Conservation (phyloP, 2,797 vertebrate genomes). For the Pampus argenteus region DNA sequence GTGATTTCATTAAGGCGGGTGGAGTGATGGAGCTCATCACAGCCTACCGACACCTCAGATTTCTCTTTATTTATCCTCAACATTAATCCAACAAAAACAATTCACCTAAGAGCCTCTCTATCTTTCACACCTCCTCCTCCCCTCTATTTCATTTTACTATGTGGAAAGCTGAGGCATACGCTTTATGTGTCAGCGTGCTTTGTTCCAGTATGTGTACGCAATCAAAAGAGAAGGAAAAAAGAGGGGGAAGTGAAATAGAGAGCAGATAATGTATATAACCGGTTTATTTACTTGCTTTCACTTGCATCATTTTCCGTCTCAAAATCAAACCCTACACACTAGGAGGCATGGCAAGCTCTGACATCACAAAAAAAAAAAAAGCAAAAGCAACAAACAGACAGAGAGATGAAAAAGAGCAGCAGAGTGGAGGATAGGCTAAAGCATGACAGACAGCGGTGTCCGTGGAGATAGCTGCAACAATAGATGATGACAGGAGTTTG, state of each 20-base stretch:
- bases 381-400: conserved; percentile 6
- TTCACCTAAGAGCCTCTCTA: conserved; percentile 73
- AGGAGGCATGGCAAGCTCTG: conserved; percentile 30
- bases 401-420: conserved; percentile 26
- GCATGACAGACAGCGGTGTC: conserved; percentile 30
- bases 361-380: conserved; percentile 45
- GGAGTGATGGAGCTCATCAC: conserved; percentile 73
- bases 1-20: conserved; percentile 68
- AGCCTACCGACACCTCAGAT: conserved; percentile 54
- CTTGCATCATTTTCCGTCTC: conserved; percentile 55
- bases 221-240: conserved; percentile 36
- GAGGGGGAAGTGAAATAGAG: conserved; percentile 42
- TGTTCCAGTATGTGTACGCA: conserved; percentile 37
- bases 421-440: conserved; percentile 28
- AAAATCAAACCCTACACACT: conserved; percentile 43
- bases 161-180: conserved; percentile 36
- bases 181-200: conserved; percentile 37
- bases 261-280: conserved; percentile 60
- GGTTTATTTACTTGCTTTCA: conserved; percentile 64
- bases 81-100: conserved; percentile 78
- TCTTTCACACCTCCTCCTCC: conserved; percentile 34
- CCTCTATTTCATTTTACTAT: conserved; percentile 37
- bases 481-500: conserved; percentile 25
- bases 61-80: conserved; percentile 70
- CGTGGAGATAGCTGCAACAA: conserved; percentile 32